Evolutionary conservation across 30 jellyfish, hydroid and myxozoan species (phyloP).

Genomic region (Hydra vulgaris): DNA sequence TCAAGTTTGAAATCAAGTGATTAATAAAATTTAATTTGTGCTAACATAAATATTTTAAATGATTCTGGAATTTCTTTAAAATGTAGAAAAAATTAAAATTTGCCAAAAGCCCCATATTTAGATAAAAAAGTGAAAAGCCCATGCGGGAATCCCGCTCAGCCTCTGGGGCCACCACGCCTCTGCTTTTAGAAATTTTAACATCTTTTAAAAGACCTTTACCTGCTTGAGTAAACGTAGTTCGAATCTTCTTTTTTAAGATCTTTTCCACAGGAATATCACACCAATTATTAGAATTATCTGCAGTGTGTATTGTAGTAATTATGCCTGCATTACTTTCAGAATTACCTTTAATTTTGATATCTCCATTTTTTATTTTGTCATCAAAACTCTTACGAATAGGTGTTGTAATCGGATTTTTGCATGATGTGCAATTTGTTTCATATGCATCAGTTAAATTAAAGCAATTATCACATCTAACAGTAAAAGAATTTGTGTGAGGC

Average conservation of each 20-base stretch:
- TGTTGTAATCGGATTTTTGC: slow-evolving; percentile 63
- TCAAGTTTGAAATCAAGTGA: too few species aligned
- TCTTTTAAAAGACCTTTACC: slow-evolving; percentile 13
- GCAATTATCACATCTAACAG: slow-evolving; percentile 53
- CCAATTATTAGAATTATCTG: slow-evolving; percentile 25
- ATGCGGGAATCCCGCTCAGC: too few species aligned
- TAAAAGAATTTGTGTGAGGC: slow-evolving; percentile 50
- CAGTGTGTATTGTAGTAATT: background rate
- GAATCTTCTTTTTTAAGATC: background rate
- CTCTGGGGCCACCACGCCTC: too few species aligned
- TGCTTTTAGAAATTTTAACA: background rate
- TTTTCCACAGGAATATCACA: slow-evolving; percentile 15
- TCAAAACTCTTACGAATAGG: slow-evolving; percentile 44
- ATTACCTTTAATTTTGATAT: slow-evolving; percentile 3
- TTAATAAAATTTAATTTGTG: too few species aligned
- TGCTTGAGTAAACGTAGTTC: slow-evolving; percentile 19
- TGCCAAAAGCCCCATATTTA: too few species aligned
- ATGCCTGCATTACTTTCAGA: background rate
- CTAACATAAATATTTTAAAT: too few species aligned
- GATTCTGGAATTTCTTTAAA: too few species aligned
- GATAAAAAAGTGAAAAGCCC: too few species aligned
- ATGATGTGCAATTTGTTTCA: slow-evolving; percentile 60
- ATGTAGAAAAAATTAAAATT: too few species aligned
- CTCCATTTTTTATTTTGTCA: slow-evolving; percentile 17
- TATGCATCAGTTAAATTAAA: slow-evolving; percentile 39